These are phyloP conservation scores for Plutomurus gul DNA, from an alignment of 1,140 invertebrate species.

Conservation along the genomic window DNA sequence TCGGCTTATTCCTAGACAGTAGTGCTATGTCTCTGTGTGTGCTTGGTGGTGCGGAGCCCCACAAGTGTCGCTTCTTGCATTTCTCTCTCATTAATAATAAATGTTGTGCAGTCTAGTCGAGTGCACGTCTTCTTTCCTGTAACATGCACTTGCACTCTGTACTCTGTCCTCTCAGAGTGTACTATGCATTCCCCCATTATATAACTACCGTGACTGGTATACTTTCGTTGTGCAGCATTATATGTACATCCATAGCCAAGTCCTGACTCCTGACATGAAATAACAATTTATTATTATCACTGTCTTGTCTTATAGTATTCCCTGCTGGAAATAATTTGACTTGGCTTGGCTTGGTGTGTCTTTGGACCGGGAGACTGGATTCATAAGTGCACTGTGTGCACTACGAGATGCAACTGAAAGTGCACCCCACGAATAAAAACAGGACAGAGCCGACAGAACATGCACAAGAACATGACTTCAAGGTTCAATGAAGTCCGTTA, in stretches of 20 bases:
- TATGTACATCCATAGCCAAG: too few relatives aligned
- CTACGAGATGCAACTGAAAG: not conserved
- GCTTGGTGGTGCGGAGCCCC: not conserved
- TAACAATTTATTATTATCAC: conserved; percentile 24
- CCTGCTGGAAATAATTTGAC: conserved; percentile 14
- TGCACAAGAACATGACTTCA: not conserved
- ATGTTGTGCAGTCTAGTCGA: not conserved
- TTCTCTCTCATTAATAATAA: conserved; percentile 28
- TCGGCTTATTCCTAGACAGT: too few relatives aligned
- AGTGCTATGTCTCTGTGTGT: too few relatives aligned
- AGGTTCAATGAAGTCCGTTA: not conserved
- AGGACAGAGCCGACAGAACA: conserved; percentile 4
- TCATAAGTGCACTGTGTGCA: not conserved
- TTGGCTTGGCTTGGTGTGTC: not conserved
- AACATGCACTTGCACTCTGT: conserved; percentile 12
- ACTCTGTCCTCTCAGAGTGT: too few relatives aligned
- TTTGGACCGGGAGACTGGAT: not conserved
- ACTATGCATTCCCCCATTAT: not conserved
- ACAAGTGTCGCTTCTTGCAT: conserved; percentile 16
- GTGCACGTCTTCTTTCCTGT: conserved; percentile 9
- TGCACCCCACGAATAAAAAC: conserved; percentile 6
- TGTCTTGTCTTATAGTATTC: conserved; percentile 9
- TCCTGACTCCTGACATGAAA: not conserved
- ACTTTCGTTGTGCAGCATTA: too few relatives aligned
- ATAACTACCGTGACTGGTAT: not conserved